A percentile compares a stretch with the other conserved stretches of the same genome.
These are phyloP conservation scores for Agonopterix arenella DNA, from an alignment of 2,888 invertebrate genomes.

Conservation along the genomic window DNA sequence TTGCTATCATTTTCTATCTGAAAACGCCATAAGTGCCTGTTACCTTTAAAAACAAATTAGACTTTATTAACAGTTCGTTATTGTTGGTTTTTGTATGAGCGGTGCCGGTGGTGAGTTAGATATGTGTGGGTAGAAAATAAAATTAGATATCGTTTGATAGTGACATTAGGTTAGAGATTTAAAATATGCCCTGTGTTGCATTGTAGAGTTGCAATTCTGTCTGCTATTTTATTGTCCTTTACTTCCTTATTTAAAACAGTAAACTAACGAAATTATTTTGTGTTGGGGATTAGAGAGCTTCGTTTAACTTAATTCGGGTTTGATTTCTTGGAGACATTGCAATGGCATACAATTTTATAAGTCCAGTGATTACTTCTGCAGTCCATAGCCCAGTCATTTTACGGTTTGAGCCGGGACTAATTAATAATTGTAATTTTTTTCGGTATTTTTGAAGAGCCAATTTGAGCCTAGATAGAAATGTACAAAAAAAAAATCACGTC, in stretches of 20 bases:
- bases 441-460: too few species aligned
- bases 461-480: too few species aligned
- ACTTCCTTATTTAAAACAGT: conserved; percentile 34
- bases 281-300: too few species aligned
- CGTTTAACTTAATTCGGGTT: too few species aligned
- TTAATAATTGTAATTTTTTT: too few species aligned
- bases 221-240: conserved; percentile 27
- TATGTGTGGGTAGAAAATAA: conserved; percentile 30
- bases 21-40: background rate
- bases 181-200: conserved; percentile 52
- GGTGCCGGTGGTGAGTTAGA: background rate
- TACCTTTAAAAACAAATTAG: conserved; percentile 12
- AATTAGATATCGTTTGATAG: conserved; percentile 47
- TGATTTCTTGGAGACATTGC: too few species aligned
- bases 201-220: conserved; percentile 45
- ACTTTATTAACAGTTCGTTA: conserved; percentile 11
- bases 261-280: too few species aligned
- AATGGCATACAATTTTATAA: too few species aligned
- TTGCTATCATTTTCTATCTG: background rate
- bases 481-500: too few species aligned
- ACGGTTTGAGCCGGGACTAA: too few species aligned
- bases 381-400: too few species aligned
- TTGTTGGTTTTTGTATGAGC: conserved; percentile 15
- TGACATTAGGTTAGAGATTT: conserved; percentile 42
- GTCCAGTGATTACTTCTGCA: too few species aligned